Evolutionary conservation across 2,113 vertebrate species (phyloP).

Genomic region (Ammodytes dubius): DNA sequence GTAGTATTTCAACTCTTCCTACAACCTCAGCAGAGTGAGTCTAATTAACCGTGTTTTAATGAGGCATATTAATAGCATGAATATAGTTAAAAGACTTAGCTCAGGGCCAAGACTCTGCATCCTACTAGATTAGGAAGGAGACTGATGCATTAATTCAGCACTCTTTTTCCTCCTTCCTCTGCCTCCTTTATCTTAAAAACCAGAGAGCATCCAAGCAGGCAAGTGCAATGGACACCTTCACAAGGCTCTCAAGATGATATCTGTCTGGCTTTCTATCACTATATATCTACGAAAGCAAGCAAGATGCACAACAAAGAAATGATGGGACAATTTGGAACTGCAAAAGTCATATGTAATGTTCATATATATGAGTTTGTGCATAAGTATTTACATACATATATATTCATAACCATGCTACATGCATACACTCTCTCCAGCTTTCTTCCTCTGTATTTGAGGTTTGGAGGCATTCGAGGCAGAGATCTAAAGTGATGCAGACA

Average conservation of each 20-base stretch:
- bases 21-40: neutral
- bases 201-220: neutral
- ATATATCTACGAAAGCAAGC: neutral
- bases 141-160: neutral
- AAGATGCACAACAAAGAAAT: neutral
- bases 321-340: neutral
- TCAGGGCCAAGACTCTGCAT: neutral
- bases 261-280: neutral
- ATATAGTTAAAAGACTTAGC: neutral
- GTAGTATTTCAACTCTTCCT: neutral
- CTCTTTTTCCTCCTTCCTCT: neutral
- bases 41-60: neutral
- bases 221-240: slow-evolving; percentile 6
- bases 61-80: too few species aligned
- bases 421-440: too few species aligned
- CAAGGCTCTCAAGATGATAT: neutral
- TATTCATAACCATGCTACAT: neutral
- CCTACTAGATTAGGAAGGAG: neutral
- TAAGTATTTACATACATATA: neutral
- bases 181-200: neutral
- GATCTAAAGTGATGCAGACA: slow-evolving; percentile 50
- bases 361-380: neutral
- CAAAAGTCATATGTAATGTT: neutral
- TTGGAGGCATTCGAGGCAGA: slow-evolving; percentile 23
- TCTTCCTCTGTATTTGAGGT: neutral